phyloP scores from a whole-genome alignment of 2,113 vertebrate genomes.

The Daphoenositta chrysoptera region DNA sequence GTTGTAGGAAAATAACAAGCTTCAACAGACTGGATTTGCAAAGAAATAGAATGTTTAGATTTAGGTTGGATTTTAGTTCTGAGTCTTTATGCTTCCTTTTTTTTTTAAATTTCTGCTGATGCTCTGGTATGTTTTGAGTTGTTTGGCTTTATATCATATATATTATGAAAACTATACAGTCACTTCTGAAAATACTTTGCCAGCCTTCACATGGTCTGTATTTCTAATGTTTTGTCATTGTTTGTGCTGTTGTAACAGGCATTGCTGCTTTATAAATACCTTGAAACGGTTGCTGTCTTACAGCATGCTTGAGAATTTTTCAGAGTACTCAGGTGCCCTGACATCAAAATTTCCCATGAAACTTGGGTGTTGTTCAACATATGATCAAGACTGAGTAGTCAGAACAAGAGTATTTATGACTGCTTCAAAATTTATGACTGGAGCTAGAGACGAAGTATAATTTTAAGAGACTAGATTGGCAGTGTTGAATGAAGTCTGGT shows the following conservation, averaged over 20 bases:
- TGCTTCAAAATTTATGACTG: neutral
- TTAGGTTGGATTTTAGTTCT: neutral
- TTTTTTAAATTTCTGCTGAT: neutral
- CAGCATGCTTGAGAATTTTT: neutral
- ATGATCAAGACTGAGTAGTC: neutral
- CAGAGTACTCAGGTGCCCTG: neutral
- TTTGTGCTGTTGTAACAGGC: neutral
- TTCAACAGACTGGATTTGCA: neutral
- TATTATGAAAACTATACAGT: neutral
- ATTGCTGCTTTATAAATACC: neutral
- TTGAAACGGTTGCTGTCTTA: neutral
- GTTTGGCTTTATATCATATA: neutral
- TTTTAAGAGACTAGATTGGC: neutral
- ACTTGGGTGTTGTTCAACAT: neutral
- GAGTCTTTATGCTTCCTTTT: neutral
- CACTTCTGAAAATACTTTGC: neutral
- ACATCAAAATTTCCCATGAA: neutral
- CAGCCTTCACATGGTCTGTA: neutral
- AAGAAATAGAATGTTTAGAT: neutral
- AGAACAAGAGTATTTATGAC: neutral
- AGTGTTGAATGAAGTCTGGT: neutral
- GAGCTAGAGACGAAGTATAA: neutral
- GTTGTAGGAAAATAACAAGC: neutral
- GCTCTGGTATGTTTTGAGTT: neutral
- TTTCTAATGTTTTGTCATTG: neutral